Evolutionary conservation across 2,888 invertebrate genomes (phyloP).

Genomic region (Myopa tessellatipennis): DNA sequence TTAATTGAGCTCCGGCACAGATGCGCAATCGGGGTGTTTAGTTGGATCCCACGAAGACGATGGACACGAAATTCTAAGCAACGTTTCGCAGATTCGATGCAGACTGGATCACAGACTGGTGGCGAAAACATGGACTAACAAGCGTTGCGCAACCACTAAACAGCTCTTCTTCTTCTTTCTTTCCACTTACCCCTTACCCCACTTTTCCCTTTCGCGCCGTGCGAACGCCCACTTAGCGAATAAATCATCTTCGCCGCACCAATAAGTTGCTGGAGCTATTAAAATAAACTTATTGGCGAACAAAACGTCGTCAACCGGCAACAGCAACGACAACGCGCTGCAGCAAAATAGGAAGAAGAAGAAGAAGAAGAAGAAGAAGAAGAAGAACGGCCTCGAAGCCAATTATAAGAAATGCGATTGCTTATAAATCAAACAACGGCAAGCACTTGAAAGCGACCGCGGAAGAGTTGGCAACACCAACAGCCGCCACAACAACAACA

Average conservation of each 20-base stretch:
- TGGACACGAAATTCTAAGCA: background rate
- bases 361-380: conserved; percentile 27
- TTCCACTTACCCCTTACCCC: background rate
- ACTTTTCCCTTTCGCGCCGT: background rate
- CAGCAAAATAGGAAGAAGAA: background rate
- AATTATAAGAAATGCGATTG: conserved; percentile 42
- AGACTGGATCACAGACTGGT: too few species aligned
- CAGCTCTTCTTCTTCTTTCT: background rate
- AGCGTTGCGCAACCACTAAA: background rate
- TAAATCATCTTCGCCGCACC: conserved; percentile 2
- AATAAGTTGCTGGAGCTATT: conserved; percentile 11
- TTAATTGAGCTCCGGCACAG: too few species aligned
- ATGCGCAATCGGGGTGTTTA: too few species aligned
- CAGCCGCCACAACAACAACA: conserved; percentile 20
- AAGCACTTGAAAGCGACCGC: conserved; percentile 19
- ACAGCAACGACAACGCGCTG: conserved; percentile 13
- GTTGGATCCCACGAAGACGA: background rate
- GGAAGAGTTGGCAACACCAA: conserved; percentile 32
- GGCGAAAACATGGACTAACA: background rate
- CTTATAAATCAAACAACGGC: conserved; percentile 38
- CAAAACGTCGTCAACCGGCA: conserved; percentile 36
- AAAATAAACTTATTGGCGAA: conserved; percentile 27
- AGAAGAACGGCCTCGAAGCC: conserved; percentile 35
- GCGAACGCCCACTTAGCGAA: conserved; percentile 6
- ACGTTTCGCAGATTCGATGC: background rate